phyloP scores from a whole-genome alignment of 2,888 invertebrate species.

The Heteromyza rotundicornis region DNA sequence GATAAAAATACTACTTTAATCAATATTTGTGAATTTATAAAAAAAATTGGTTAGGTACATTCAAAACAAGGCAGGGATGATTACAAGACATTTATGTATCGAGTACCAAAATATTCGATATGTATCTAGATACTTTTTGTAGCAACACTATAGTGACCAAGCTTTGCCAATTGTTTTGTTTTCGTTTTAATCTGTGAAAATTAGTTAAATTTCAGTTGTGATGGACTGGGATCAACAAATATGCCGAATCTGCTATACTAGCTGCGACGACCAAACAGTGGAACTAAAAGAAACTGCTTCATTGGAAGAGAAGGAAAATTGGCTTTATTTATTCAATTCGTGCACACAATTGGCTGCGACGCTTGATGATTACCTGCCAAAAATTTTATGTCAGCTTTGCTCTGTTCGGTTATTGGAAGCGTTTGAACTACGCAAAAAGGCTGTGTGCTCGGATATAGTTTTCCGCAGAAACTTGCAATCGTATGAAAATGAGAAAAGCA shows the following conservation, averaged over 20 bases:
- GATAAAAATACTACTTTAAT: no score
- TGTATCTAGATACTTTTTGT: no score
- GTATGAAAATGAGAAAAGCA: no score
- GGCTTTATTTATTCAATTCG: constrained; percentile 26
- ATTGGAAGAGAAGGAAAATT: background rate
- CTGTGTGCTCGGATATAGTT: background rate
- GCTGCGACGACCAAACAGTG: background rate
- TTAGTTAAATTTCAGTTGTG: no score
- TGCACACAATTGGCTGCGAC: constrained; percentile 22
- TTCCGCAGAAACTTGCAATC: background rate
- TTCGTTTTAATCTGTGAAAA: no score
- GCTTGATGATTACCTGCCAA: constrained; percentile 20
- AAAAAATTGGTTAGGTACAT: no score
- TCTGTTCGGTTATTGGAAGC: background rate
- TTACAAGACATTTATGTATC: no score
- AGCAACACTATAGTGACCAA: no score
- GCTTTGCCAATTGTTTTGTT: no score
- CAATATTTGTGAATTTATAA: no score
- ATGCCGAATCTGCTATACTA: background rate
- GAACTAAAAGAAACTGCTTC: background rate
- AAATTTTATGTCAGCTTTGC: constrained; percentile 23
- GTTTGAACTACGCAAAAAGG: background rate
- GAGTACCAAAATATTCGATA: no score
- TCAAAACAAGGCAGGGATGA: no score
- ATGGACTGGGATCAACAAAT: background rate